Base-by-base conservation (phyloP, 1,140 invertebrate genomes). In the Nasonia giraulti region DNA sequence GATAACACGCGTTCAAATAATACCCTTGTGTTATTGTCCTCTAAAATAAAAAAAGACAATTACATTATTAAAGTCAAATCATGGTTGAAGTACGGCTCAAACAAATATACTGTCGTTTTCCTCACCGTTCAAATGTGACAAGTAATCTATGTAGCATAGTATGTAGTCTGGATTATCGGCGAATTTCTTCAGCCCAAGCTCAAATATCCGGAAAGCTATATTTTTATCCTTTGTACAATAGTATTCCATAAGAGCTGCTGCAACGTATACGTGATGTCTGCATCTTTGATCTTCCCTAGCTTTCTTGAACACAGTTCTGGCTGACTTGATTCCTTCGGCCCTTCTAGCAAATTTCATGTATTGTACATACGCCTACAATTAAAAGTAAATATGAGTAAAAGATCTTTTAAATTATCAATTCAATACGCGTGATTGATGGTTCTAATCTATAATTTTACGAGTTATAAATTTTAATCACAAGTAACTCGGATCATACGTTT, bases 221-320 rank as follows among this genome's bases (percentile, higher is more conserved):
- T 98, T 98, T 93, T 99, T 99, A 92, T 99, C 99, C 94, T 99
- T 99, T 80, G 97, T 99, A 91, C 98, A 99, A 90, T 99, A 99
- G 92, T 99, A 99, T 93, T 99, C 99, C 98, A 99, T 99, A 0
- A 99, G 93, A 0, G 99, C 98, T 20, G 99, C 98, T 1, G 98
- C 97, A 3, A 99, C 98, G 91, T 97, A 99, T 68, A 99, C 97
- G 91, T 99, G 98, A 92, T 98, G 98, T 50, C 95, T 96, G 1
- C 96, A 96, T 78, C 95, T 94, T 4, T 94, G 89, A 92, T 99
- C 99, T 92, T 99, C 98, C 73, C 99, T 93, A 0, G 98, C 98
- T 89, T 97, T 94, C 93, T 99, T 99, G 89, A 99, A 99, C 40
- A 99, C 96, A 20, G 95, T 95, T 87, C 99, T 94, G 0, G 99